Evolutionary conservation across 1,140 invertebrate genomes (phyloP).

Genomic region (Drosophila willistoni): DNA sequence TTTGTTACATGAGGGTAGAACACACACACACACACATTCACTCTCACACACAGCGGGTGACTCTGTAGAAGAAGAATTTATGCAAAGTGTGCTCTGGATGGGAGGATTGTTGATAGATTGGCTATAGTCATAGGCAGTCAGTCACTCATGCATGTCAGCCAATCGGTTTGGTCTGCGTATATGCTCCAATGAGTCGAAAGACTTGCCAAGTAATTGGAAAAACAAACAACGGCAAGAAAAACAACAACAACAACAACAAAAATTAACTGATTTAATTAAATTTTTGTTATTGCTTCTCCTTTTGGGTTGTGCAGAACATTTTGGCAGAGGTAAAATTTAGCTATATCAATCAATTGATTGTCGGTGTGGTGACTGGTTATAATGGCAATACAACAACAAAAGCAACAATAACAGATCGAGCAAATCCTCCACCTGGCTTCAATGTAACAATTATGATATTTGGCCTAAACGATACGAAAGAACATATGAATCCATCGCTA

Average conservation of each 20-base stretch:
- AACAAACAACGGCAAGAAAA: neutral
- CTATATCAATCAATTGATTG: conserved; percentile 56
- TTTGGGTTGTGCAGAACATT: conserved; percentile 58
- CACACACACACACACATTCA: conserved; percentile 11
- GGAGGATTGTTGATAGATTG: conserved; percentile 16
- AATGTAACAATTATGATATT: conserved; percentile 68
- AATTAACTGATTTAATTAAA: conserved; percentile 1
- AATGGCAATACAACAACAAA: neutral
- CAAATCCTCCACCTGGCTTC: conserved; percentile 30
- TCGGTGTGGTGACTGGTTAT: conserved; percentile 52
- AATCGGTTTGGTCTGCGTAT: conserved; percentile 32
- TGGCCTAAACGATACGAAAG: conserved; percentile 54
- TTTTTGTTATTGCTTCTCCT: neutral
- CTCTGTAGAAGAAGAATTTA: conserved; percentile 22
- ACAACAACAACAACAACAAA: neutral
- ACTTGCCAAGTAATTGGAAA: conserved; percentile 5
- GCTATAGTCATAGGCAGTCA: neutral
- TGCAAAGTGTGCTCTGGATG: conserved; percentile 30
- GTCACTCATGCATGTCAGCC: conserved; percentile 7
- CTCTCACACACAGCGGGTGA: conserved; percentile 4
- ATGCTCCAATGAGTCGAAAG: conserved; percentile 45
- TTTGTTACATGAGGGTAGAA: conserved; percentile 53
- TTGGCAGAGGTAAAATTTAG: conserved; percentile 72
- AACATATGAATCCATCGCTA: conserved; percentile 44
- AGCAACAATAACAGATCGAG: neutral